Evolutionary conservation across 2,888 invertebrate genomes (phyloP).

Genomic region (Sinhomidia bicolor): DNA sequence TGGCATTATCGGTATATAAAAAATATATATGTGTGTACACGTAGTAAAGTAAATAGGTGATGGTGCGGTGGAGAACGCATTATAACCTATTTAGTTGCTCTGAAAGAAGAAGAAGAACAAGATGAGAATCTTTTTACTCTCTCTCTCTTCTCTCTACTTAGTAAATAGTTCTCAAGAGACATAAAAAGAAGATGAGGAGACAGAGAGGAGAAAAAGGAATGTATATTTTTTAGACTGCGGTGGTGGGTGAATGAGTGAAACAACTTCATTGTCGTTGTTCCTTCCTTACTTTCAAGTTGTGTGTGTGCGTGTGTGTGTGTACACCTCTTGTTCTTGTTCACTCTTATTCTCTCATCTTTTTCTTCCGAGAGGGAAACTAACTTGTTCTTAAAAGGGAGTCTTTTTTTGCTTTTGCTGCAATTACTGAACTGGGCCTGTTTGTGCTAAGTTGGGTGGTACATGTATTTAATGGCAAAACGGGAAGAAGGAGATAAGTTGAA

Average conservation of each 20-base stretch:
- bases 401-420: constrained; percentile 46
- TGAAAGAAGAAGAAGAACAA: too few relatives aligned
- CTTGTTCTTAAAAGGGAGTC: constrained; percentile 63
- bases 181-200: background rate
- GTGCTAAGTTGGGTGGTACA: background rate
- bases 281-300: too few relatives aligned
- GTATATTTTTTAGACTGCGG: too few relatives aligned
- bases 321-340: constrained; percentile 67
- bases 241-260: constrained; percentile 48
- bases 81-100: constrained; percentile 57
- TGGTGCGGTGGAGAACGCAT: constrained; percentile 41
- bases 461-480: background rate
- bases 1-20: too few relatives aligned
- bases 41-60: background rate
- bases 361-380: constrained; percentile 63
- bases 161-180: constrained; percentile 65
- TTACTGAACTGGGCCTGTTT: background rate
- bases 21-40: background rate
- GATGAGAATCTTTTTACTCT: constrained; percentile 49
- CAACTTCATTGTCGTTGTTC: constrained; percentile 50
- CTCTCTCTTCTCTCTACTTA: constrained; percentile 43
- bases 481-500: constrained; percentile 17
- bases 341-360: constrained; percentile 56
- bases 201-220: background rate
- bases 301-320: too few relatives aligned